A percentile compares a stretch with the other conserved stretches of the same genome.
phyloP scores from a whole-genome alignment of 2,888 invertebrate species.

The Machimus rusticus region DNA sequence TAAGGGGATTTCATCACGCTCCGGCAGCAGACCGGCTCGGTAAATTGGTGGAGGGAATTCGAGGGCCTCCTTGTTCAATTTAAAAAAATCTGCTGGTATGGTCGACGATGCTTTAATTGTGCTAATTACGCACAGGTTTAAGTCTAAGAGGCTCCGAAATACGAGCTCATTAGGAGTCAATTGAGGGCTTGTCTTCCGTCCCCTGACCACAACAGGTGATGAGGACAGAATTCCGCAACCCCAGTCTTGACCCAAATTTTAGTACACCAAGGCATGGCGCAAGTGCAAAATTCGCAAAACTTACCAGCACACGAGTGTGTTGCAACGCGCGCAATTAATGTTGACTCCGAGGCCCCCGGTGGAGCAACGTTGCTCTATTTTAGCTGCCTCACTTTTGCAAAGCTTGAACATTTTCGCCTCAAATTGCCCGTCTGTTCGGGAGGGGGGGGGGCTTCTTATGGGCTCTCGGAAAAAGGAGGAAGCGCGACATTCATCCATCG shows the following conservation, averaged over 20 bases:
- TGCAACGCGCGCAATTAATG: background rate
- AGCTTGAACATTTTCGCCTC: background rate
- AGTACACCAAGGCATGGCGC: background rate
- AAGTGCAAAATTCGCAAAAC: constrained; percentile 7
- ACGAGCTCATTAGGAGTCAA: background rate
- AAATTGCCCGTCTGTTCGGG: background rate
- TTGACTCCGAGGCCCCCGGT: background rate
- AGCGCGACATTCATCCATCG: background rate
- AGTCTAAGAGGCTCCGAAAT: background rate
- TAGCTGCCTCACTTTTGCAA: background rate
- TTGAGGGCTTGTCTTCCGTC: background rate
- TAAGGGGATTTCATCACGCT: constrained; percentile 4
- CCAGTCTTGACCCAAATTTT: constrained; percentile 27
- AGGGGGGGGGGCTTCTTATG: background rate
- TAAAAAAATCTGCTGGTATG: background rate
- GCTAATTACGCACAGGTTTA: background rate
- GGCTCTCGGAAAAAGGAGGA: background rate
- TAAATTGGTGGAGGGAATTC: background rate
- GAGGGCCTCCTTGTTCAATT: background rate
- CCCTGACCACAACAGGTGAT: background rate
- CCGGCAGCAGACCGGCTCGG: background rate
- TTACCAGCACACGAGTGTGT: background rate
- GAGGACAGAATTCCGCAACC: background rate
- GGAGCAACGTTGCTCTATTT: background rate
- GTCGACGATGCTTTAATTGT: constrained; percentile 3